These are phyloP conservation scores for Symphodus melops DNA, from an alignment of 2,113 vertebrate genomes.

Conservation along the genomic window DNA sequence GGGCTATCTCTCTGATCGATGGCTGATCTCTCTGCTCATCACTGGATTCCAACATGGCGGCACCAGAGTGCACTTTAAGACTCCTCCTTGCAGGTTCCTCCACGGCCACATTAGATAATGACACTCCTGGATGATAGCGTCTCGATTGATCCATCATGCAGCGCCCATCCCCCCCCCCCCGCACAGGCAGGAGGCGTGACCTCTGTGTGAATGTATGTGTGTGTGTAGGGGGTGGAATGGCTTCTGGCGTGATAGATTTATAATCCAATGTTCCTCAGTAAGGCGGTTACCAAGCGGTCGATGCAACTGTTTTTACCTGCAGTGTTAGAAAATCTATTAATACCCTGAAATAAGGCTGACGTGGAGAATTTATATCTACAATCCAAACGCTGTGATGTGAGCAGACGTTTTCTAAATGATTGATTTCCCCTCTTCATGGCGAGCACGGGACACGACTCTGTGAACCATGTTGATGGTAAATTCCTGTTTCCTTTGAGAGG, in stretches of 20 bases:
- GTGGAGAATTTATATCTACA: conserved; percentile 4
- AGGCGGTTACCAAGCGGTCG: conserved; percentile 25
- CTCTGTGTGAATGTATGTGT: conserved; percentile 30
- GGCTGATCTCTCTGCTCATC: neutral
- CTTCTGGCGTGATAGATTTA: conserved; percentile 35
- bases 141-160: conserved; percentile 47
- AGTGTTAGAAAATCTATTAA: conserved; percentile 49
- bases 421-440: conserved; percentile 23
- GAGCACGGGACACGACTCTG: neutral
- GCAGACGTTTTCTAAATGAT: conserved; percentile 14
- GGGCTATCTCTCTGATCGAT: conserved; percentile 43
- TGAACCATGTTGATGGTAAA: neutral
- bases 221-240: neutral
- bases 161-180: conserved; percentile 3
- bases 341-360: neutral
- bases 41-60: conserved; percentile 5
- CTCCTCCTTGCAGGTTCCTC: conserved; percentile 28
- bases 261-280: conserved; percentile 44
- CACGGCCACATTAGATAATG: conserved; percentile 74
- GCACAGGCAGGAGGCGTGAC: conserved; percentile 42
- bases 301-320: conserved; percentile 38
- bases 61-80: conserved; percentile 25
- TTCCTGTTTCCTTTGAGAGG: neutral
- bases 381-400: conserved; percentile 20
- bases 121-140: conserved; percentile 24